Conservation (phyloP, 1,140 invertebrate genomes). For the Temnothorax nylanderi region DNA sequence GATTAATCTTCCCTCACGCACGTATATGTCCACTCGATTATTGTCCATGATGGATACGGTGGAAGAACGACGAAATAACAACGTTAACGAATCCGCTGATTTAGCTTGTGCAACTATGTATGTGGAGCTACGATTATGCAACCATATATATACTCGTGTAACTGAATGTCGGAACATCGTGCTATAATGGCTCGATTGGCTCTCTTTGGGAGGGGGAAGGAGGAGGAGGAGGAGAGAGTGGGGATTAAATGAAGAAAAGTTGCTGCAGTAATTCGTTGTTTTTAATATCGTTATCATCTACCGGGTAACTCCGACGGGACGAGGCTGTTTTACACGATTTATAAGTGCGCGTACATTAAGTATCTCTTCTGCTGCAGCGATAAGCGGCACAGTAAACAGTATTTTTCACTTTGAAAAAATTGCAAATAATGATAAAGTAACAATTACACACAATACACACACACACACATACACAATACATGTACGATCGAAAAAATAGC, state of each 20-base stretch:
- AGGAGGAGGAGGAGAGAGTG: background rate
- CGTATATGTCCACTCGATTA: slow-evolving; percentile 10
- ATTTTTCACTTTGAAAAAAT: background rate
- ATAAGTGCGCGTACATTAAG: background rate
- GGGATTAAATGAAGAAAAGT: background rate
- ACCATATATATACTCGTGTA: background rate
- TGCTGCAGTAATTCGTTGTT: background rate
- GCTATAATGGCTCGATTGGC: background rate
- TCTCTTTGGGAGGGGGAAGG: background rate
- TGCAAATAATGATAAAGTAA: background rate
- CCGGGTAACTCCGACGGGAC: background rate
- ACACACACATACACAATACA: too few species aligned
- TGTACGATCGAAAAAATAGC: too few species aligned
- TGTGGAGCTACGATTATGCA: background rate
- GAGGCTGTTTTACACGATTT: background rate
- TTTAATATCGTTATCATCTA: background rate
- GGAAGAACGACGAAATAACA: background rate
- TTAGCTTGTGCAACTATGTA: background rate
- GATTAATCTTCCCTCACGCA: slow-evolving; percentile 65
- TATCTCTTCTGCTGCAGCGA: background rate
- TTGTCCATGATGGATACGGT: background rate
- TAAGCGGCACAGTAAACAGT: background rate
- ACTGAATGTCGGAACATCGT: background rate
- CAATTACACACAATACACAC: too few species aligned
- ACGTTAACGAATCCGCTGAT: background rate